Conservation (phyloP, 2,888 invertebrate species). For the Phragmatobia fuliginosa region DNA sequence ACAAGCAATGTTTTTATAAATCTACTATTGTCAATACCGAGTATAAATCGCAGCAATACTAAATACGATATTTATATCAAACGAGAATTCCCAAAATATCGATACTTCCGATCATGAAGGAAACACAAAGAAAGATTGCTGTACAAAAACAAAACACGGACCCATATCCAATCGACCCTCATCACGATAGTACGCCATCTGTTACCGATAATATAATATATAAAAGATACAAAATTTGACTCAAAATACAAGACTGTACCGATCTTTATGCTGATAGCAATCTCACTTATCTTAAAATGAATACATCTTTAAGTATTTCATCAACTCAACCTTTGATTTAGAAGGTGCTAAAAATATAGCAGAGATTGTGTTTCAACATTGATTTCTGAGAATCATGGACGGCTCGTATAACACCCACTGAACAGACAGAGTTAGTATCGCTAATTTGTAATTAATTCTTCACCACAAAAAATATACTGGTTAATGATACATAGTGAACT, state of each 20-base stretch:
- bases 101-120: conserved; percentile 30
- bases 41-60: too few species aligned
- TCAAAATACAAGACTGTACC: conserved; percentile 31
- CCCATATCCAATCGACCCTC: conserved; percentile 41
- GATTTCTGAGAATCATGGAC: too few species aligned
- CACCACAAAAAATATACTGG: too few species aligned
- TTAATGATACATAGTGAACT: too few species aligned
- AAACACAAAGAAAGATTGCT: conserved; percentile 36
- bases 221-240: conserved; percentile 29
- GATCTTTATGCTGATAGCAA: conserved; percentile 35
- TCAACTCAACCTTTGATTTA: not conserved
- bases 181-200: conserved; percentile 46
- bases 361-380: too few species aligned
- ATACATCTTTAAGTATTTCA: conserved; percentile 11
- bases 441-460: too few species aligned
- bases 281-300: conserved; percentile 29
- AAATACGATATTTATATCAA: conserved; percentile 3
- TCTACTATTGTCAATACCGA: not conserved
- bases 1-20: not conserved
- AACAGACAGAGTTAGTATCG: too few species aligned
- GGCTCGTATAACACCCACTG: too few species aligned
- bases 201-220: conserved; percentile 38
- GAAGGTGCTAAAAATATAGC: not conserved
- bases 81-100: conserved; percentile 23
- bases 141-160: conserved; percentile 31